Conservation (phyloP, 1,140 invertebrate species). For the Charaxes varanes region DNA sequence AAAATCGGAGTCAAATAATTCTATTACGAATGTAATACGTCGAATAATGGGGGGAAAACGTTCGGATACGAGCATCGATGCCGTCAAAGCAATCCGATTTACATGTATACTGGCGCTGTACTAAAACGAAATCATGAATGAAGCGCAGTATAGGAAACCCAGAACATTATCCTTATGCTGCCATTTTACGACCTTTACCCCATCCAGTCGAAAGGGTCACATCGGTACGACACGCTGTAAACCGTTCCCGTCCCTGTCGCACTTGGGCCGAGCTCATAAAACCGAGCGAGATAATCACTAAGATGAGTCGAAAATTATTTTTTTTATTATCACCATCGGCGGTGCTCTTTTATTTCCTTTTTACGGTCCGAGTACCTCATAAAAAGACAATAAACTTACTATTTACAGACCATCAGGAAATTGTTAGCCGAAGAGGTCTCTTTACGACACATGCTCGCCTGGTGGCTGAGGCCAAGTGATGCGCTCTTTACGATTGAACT, state of each 20-base stretch:
- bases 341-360: constrained; percentile 74
- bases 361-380: constrained; percentile 74
- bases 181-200: constrained; percentile 73
- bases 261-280: constrained; percentile 41
- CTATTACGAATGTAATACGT: constrained; percentile 63
- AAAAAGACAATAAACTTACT: constrained; percentile 75
- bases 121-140: constrained; percentile 74
- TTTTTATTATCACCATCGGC: constrained; percentile 74
- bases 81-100: constrained; percentile 65
- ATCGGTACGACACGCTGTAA: constrained; percentile 60
- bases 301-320: constrained; percentile 75
- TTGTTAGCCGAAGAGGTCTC: constrained; percentile 73
- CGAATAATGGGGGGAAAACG: constrained; percentile 46
- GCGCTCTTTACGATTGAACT: constrained; percentile 66
- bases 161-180: constrained; percentile 74
- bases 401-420: constrained; percentile 75
- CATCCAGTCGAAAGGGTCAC: constrained; percentile 68
- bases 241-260: constrained; percentile 45
- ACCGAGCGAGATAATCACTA: constrained; percentile 64
- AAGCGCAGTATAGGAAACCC: constrained; percentile 69
- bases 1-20: constrained; percentile 38
- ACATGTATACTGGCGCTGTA: constrained; percentile 65
- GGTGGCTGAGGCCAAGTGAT: constrained; percentile 46
- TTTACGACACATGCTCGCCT: constrained; percentile 69
- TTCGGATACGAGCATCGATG: constrained; percentile 50